phyloP scores from a whole-genome alignment of 2,888 invertebrate species.

The Cheilosia vernalis region DNA sequence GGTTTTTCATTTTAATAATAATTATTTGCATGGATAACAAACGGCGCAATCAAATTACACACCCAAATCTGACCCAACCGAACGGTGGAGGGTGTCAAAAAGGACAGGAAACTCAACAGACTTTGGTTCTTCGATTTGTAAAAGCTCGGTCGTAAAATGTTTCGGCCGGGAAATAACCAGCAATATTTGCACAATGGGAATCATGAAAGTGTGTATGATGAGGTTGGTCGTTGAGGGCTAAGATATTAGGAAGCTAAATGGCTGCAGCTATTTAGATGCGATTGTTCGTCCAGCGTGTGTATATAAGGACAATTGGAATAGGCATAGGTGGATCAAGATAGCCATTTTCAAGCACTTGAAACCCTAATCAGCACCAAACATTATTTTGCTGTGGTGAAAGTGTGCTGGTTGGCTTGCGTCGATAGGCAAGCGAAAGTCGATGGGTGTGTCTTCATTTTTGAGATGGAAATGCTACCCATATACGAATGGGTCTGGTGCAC shows the following conservation, averaged over 20 bases:
- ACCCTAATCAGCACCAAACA: slow-evolving; percentile 33
- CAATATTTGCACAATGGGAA: slow-evolving; percentile 47
- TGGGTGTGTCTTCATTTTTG: neutral
- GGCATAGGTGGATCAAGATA: slow-evolving; percentile 43
- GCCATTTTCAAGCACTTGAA: slow-evolving; percentile 4
- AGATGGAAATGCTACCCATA: slow-evolving; percentile 10
- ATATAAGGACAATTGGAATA: slow-evolving; percentile 10
- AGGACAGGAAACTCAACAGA: slow-evolving; percentile 15
- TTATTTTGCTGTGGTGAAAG: slow-evolving; percentile 15
- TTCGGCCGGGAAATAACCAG: slow-evolving; percentile 12
- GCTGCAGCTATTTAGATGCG: neutral
- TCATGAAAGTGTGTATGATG: slow-evolving; percentile 17
- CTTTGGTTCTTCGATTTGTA: neutral
- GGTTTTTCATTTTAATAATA: slow-evolving; percentile 54
- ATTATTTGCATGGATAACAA: slow-evolving; percentile 63
- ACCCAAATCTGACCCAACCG: slow-evolving; percentile 41
- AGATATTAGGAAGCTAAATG: slow-evolving; percentile 13
- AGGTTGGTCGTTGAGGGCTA: slow-evolving; percentile 51
- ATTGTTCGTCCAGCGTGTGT: slow-evolving; percentile 19
- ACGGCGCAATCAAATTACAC: slow-evolving; percentile 61
- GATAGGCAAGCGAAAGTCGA: slow-evolving; percentile 10
- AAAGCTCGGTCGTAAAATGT: slow-evolving; percentile 17
- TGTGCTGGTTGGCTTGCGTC: neutral
- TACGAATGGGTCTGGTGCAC: neutral
- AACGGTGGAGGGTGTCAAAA: slow-evolving; percentile 34